Conservation (phyloP, 2,888 invertebrate species). For the Cryptophagus acutangulus region DNA sequence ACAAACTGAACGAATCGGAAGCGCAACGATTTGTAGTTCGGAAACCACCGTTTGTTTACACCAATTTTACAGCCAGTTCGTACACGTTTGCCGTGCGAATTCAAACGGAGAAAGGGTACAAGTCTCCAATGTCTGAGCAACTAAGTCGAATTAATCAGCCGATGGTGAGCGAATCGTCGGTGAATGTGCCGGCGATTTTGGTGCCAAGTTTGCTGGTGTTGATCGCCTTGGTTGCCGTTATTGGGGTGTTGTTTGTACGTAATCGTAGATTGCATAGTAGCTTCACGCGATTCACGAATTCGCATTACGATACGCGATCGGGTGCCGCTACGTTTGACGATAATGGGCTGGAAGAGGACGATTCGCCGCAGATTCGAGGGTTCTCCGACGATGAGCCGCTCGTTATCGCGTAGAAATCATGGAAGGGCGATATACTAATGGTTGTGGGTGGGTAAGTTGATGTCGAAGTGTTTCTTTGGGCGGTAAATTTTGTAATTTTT, state of each 20-base stretch:
- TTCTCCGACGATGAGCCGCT: constrained; percentile 93
- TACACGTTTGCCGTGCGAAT: constrained; percentile 63
- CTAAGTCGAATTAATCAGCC: constrained; percentile 40
- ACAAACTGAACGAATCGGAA: constrained; percentile 50
- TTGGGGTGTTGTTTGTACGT: constrained; percentile 58
- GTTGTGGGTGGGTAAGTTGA: background rate
- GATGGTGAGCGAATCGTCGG: constrained; percentile 12
- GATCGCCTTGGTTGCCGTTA: constrained; percentile 53
- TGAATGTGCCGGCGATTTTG: constrained; percentile 38
- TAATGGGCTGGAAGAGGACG: constrained; percentile 73
- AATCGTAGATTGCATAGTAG: constrained; percentile 71
- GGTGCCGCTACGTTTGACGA: constrained; percentile 81
- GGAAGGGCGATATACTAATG: background rate
- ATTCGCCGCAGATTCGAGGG: constrained; percentile 77
- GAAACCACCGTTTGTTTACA: constrained; percentile 55
- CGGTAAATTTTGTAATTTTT: constrained; percentile 3
- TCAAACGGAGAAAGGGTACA: constrained; percentile 57
- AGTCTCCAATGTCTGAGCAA: constrained; percentile 59
- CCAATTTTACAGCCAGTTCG: constrained; percentile 51
- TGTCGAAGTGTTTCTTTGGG: constrained; percentile 3
- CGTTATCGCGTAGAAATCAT: constrained; percentile 67
- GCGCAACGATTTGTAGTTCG: constrained; percentile 50
- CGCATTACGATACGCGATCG: constrained; percentile 80
- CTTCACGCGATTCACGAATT: constrained; percentile 76
- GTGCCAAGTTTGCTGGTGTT: constrained; percentile 47